Conservation (phyloP, 2,888 invertebrate species). For the Drosophila cyrtoloma region DNA sequence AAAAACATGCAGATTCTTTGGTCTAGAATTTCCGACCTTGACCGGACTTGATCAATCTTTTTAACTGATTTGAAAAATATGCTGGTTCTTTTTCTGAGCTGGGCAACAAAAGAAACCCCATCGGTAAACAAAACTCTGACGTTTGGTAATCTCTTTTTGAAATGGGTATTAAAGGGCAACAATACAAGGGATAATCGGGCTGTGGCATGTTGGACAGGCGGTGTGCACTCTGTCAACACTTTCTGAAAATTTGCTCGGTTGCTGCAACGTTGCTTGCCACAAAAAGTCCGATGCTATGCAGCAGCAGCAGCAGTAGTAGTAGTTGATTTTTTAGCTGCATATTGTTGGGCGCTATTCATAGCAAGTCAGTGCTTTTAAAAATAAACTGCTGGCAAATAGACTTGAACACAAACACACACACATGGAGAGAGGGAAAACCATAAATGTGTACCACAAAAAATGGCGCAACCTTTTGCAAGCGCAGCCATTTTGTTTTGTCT, state of each 20-base stretch:
- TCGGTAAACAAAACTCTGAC: slow-evolving; percentile 41
- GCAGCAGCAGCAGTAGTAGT: slow-evolving; percentile 29
- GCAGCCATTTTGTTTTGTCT: slow-evolving; percentile 78
- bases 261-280: slow-evolving; percentile 45
- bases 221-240: slow-evolving; percentile 72
- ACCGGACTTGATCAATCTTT: not conserved
- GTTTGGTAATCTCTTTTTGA: slow-evolving; percentile 60
- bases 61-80: not conserved
- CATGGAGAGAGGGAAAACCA: not conserved
- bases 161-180: slow-evolving; percentile 55
- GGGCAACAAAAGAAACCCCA: not conserved
- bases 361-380: slow-evolving; percentile 70
- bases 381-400: slow-evolving; percentile 76
- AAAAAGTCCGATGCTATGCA: slow-evolving; percentile 42
- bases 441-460: slow-evolving; percentile 48
- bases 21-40: not conserved
- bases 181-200: not conserved
- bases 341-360: slow-evolving; percentile 69
- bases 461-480: slow-evolving; percentile 72
- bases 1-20: not conserved
- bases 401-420: slow-evolving; percentile 22
- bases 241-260: slow-evolving; percentile 39
- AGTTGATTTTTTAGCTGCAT: slow-evolving; percentile 48
- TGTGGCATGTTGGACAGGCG: not conserved
- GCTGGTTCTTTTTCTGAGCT: not conserved